Conservation (phyloP, 2,888 invertebrate genomes). For the Pecten maximus region DNA sequence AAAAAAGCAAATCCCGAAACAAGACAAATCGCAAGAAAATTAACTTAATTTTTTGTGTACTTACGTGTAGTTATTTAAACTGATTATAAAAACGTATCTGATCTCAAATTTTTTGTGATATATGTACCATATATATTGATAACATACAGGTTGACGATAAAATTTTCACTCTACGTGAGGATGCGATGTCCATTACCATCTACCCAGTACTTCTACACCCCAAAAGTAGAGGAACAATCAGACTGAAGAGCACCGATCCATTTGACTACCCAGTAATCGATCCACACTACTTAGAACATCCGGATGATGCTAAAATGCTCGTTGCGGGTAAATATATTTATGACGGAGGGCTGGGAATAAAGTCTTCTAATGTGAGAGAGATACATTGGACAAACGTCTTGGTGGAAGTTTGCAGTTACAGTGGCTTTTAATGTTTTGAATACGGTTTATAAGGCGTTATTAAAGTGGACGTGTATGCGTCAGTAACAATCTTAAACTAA, state of each 20-base stretch:
- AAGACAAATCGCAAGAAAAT: no score
- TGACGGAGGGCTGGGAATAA: background rate
- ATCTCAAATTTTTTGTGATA: background rate
- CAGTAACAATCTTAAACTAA: no score
- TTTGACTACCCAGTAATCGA: background rate
- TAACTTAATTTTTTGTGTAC: background rate
- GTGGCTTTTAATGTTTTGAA: background rate
- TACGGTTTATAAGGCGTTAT: no score
- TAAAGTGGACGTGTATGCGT: no score
- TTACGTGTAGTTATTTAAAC: no score
- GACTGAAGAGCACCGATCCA: background rate
- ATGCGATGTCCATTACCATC: background rate
- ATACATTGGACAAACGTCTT: background rate
- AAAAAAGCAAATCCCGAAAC: no score
- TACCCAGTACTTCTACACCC: background rate
- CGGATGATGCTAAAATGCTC: background rate
- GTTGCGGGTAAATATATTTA: background rate
- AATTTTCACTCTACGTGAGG: background rate
- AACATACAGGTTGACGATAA: background rate
- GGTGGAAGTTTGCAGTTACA: background rate
- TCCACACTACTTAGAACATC: background rate
- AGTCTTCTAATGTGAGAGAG: background rate
- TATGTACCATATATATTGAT: background rate
- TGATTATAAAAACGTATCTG: background rate
- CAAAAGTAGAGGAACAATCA: background rate